Base-by-base conservation (phyloP, 2,888 invertebrate genomes). In the Branchellion lobata region DNA sequence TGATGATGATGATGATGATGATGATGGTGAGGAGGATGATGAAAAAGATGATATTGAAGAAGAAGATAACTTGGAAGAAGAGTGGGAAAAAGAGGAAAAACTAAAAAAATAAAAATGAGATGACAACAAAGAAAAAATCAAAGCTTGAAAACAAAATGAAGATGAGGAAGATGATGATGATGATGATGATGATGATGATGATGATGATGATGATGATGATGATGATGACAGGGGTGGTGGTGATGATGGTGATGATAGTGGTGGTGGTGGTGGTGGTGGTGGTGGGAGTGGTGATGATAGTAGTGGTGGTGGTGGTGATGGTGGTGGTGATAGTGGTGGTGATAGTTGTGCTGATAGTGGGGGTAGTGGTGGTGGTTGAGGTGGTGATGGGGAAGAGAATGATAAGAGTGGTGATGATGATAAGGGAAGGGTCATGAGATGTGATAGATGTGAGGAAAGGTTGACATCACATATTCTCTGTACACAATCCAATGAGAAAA, bases 171-270 rank as follows among this genome's bases (percentile, higher is more conserved):
- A 68, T 68, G 68, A 68, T 68, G 68, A 68, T 29, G 68, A 68
- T 68, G 68, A 29, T 68, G 68, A 40, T 73, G 73, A 36, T 18
- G 68, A 68, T 78, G 34, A 61, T 61, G 61, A 29, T 29, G 73
- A 34, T 68, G 68, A 68, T 68, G 68, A 68, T 68, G 68, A 68
- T 68, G 68, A 68, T 68, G 68, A 68, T 68, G 68, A 29, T 29
- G 68, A 40, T 40, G 40, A 40, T 40, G 40, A 40, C 40, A 14
- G 14, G 5, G 40, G 40, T 40, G 40, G 14, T 40, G 40, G 14
- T 40, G 40, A 40, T 40, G 40, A 40, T 40, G 40, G 40, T 14
- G 40, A 40, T 40, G 40, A 40, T 40, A 14, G 14, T 40, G 40
- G 14, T 40, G 40, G 14, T 14, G 40, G 14, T 40, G 40, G 40